These are phyloP conservation scores for Cheirogaleus medius DNA, from an alignment of 2,113 vertebrate species.

Conservation along the genomic window DNA sequence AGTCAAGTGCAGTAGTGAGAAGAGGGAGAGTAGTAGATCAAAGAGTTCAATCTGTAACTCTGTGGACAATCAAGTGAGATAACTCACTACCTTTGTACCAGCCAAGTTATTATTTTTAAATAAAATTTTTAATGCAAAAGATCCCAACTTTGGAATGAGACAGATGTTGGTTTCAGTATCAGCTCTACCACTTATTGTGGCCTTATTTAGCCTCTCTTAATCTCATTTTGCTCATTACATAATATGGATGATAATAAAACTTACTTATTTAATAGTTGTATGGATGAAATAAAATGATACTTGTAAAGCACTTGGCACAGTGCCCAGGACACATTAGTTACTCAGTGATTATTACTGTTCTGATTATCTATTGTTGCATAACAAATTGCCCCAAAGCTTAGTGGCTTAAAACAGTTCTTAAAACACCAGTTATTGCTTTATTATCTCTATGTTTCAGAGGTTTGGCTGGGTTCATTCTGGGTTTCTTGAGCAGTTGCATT, in stretches of 20 bases:
- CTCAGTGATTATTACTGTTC: not conserved
- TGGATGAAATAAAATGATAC: constrained; percentile 5
- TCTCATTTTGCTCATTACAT: constrained; percentile 14
- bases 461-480: not conserved
- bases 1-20: no score
- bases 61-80: no score
- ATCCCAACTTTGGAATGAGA: not conserved
- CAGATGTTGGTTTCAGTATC: not conserved
- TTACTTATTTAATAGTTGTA: constrained; percentile 16
- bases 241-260: not conserved
- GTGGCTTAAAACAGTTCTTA: not conserved
- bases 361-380: not conserved
- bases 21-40: no score
- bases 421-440: not conserved
- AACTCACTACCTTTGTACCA: no score
- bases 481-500: not conserved
- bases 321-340: not conserved
- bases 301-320: not conserved
- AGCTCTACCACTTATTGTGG: not conserved
- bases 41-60: no score
- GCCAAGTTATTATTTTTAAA: not conserved
- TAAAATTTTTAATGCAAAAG: constrained; percentile 8
- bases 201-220: not conserved
- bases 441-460: not conserved
- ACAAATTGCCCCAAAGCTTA: not conserved